Percentiles rank a stretch among this genome's conserved stretches.
Evolutionary conservation across 2,797 vertebrate genomes (phyloP).

Genomic region (Malacoctenus gilli): DNA sequence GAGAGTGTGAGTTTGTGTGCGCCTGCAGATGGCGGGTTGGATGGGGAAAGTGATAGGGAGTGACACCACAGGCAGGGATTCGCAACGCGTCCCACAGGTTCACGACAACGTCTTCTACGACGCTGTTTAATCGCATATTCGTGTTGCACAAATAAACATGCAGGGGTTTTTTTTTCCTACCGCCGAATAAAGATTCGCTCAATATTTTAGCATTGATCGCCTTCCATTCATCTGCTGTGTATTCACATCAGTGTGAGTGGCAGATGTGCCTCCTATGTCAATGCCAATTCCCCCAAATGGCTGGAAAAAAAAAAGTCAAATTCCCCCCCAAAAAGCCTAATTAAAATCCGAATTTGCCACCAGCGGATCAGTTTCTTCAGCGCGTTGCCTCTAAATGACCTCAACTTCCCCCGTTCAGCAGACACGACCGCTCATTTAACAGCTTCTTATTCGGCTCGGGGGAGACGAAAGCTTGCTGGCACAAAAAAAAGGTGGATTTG

Average conservation of each 20-base stretch:
- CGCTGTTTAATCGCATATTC: conserved; percentile 20
- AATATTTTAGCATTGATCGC: conserved; percentile 23
- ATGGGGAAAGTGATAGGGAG: conserved; percentile 14
- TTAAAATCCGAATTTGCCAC: conserved; percentile 51
- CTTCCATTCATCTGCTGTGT: conserved; percentile 23
- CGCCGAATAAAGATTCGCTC: conserved; percentile 31
- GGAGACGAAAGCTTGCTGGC: neutral
- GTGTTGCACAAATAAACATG: conserved; percentile 41
- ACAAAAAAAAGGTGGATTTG: neutral
- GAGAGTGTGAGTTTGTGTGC: conserved; percentile 4
- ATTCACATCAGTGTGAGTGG: conserved; percentile 41
- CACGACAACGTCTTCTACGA: conserved; percentile 33
- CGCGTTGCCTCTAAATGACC: conserved; percentile 44
- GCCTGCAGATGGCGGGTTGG: conserved; percentile 36
- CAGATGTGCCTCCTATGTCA: conserved; percentile 54
- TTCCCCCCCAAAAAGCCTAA: conserved; percentile 13
- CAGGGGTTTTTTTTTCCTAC: conserved; percentile 14
- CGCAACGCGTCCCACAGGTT: conserved; percentile 47
- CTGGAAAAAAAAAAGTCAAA: conserved; percentile 12
- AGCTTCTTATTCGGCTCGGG: conserved; percentile 12
- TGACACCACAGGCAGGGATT: conserved; percentile 19
- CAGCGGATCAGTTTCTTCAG: conserved; percentile 34
- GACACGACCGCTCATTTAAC: conserved; percentile 37
- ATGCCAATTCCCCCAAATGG: conserved; percentile 26
- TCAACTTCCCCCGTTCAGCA: conserved; percentile 25